phyloP scores from a whole-genome alignment of 2,888 invertebrate species.

The Lysandra bellargus region DNA sequence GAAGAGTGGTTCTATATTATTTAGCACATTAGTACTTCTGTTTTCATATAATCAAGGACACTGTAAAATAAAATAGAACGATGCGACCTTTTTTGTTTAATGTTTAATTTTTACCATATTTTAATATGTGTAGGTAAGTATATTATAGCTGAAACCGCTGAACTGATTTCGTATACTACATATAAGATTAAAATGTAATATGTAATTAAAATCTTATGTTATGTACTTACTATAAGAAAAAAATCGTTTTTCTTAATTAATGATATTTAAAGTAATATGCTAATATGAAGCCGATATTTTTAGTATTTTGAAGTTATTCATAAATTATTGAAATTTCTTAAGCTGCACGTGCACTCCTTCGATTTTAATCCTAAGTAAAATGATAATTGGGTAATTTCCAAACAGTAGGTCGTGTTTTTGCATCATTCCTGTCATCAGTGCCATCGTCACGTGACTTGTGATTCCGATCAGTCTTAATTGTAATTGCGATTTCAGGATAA shows the following conservation, averaged over 20 bases:
- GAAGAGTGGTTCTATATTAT: conserved; percentile 70
- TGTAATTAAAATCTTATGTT: no score
- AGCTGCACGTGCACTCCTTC: not conserved
- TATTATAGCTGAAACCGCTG: no score
- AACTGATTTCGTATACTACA: no score
- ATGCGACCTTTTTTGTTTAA: not conserved
- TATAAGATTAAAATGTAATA: no score
- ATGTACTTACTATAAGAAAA: no score
- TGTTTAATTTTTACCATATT: not conserved
- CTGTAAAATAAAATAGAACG: conserved; percentile 1
- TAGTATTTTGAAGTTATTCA: not conserved
- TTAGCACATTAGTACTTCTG: conserved; percentile 56
- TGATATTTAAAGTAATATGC: no score
- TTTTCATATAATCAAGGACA: conserved; percentile 37
- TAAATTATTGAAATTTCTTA: not conserved
- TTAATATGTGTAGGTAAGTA: no score
- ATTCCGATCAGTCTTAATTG: conserved; percentile 23
- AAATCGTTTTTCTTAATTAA: no score
- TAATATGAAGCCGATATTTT: no score
- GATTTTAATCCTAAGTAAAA: not conserved
- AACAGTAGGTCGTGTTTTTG: not conserved
- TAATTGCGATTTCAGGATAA: conserved; percentile 24
- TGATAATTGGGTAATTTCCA: not conserved
- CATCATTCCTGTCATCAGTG: conserved; percentile 23
- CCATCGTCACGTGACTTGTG: conserved; percentile 26